phyloP scores from a whole-genome alignment of 2,888 invertebrate genomes.

The Chouioia cunea region DNA sequence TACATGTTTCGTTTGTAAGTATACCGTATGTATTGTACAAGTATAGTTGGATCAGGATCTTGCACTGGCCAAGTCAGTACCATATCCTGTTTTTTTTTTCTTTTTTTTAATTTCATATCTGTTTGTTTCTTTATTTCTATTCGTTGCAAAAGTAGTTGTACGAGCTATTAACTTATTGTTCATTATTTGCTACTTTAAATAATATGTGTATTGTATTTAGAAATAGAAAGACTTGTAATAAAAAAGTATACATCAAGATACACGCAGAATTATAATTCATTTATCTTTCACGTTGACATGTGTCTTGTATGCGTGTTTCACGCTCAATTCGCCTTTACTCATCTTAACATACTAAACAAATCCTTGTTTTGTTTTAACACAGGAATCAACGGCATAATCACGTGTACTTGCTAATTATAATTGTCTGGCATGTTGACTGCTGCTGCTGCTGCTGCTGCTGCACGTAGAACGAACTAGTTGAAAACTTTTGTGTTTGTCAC shows the following conservation, averaged over 20 bases:
- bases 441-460: too few species aligned
- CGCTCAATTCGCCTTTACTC: slow-evolving; percentile 58
- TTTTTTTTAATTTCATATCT: slow-evolving; percentile 29
- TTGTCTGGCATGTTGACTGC: too few species aligned
- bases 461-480: too few species aligned
- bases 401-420: too few species aligned
- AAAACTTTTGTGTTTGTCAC: too few species aligned
- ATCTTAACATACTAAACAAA: neutral
- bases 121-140: neutral
- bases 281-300: slow-evolving; percentile 51
- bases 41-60: slow-evolving; percentile 21
- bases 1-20: too few species aligned
- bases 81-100: slow-evolving; percentile 24
- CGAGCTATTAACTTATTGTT: slow-evolving; percentile 28
- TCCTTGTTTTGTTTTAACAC: slow-evolving; percentile 17
- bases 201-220: slow-evolving; percentile 64
- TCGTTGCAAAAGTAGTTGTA: slow-evolving; percentile 1
- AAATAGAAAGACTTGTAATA: slow-evolving; percentile 64
- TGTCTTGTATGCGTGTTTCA: slow-evolving; percentile 51
- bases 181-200: slow-evolving; percentile 37
- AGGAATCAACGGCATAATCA: too few species aligned
- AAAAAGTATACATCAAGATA: slow-evolving; percentile 61
- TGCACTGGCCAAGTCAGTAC: slow-evolving; percentile 15
- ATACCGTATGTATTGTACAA: slow-evolving; percentile 19
- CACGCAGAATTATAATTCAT: slow-evolving; percentile 64